phyloP scores from a whole-genome alignment of 2,888 invertebrate genomes.

The Dasysyrphus tricinctus region DNA sequence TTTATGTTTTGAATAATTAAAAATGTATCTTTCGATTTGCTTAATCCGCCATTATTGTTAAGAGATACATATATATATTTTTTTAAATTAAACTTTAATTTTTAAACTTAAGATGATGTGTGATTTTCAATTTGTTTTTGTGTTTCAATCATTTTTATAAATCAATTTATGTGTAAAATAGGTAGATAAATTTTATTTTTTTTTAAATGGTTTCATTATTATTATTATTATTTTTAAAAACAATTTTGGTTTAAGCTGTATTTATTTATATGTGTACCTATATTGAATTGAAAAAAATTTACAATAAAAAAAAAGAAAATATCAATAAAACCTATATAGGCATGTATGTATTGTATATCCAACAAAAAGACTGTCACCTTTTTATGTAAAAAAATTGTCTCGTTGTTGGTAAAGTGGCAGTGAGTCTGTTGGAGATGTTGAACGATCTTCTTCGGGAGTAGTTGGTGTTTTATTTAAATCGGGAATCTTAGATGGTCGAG shows the following conservation, averaged over 20 bases:
- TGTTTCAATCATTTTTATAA: not conserved
- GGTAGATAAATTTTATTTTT: not conserved
- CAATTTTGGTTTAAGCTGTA: conserved; percentile 68
- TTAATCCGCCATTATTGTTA: conserved; percentile 1
- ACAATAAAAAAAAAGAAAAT: conserved; percentile 37
- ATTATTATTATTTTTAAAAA: conserved; percentile 19
- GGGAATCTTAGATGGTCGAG: conserved; percentile 86
- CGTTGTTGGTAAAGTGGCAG: conserved; percentile 94
- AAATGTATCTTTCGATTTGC: conserved; percentile 9
- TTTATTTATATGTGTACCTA: not conserved
- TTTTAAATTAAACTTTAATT: conserved; percentile 16
- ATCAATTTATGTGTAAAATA: not conserved
- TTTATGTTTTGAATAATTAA: conserved; percentile 30
- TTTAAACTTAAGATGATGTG: conserved; percentile 32
- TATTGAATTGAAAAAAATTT: conserved; percentile 37
- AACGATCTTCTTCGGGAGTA: conserved; percentile 86
- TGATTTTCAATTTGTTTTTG: not conserved
- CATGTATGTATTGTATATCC: too few relatives aligned
- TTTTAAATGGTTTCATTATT: not conserved
- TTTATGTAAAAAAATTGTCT: conserved; percentile 90
- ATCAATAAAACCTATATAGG: too few relatives aligned
- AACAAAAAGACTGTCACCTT: conserved; percentile 74
- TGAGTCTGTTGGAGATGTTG: conserved; percentile 87
- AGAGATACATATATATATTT: not conserved
- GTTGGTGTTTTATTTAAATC: conserved; percentile 80